A percentile compares a stretch with the other conserved stretches of the same genome.
Conservation (phyloP, 1,140 invertebrate genomes). For the Drosophila novamexicana region DNA sequence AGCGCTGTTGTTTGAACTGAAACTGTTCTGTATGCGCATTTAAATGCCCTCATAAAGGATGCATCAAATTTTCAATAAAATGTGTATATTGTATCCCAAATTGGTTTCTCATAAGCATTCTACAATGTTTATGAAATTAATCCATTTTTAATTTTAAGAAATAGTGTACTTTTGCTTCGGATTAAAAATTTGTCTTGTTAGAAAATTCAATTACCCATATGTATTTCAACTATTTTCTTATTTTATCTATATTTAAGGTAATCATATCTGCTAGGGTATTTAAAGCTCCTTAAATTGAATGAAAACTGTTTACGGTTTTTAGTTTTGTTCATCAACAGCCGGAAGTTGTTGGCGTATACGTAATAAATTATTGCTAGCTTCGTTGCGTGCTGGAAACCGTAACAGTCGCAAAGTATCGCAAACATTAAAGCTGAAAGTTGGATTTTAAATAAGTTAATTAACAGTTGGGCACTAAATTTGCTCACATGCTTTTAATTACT, state of each 20-base stretch:
- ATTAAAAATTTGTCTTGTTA: too few species aligned
- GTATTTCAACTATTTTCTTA: not conserved
- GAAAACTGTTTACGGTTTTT: not conserved
- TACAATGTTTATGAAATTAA: too few species aligned
- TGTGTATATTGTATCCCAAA: not conserved
- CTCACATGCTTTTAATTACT: not conserved
- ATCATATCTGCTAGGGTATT: not conserved
- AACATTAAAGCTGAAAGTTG: slow-evolving; percentile 35
- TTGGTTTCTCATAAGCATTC: not conserved
- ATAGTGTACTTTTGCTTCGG: too few species aligned
- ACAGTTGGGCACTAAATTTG: slow-evolving; percentile 6
- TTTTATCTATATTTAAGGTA: not conserved
- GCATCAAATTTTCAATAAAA: not conserved
- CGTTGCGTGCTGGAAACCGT: slow-evolving; percentile 65
- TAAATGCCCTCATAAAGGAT: not conserved
- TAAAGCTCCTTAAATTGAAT: not conserved
- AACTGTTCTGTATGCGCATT: slow-evolving; percentile 28
- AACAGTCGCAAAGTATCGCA: slow-evolving; percentile 37
- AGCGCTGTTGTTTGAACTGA: slow-evolving; percentile 41
- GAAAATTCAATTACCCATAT: not conserved
- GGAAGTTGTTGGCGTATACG: slow-evolving; percentile 78
- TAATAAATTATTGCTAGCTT: slow-evolving; percentile 68
- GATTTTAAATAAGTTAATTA: slow-evolving; percentile 58
- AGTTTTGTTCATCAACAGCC: slow-evolving; percentile 50
- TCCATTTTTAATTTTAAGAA: too few species aligned